Evolutionary conservation across 2,888 invertebrate genomes (phyloP).

Genomic region (Drosophila demipolita): DNA sequence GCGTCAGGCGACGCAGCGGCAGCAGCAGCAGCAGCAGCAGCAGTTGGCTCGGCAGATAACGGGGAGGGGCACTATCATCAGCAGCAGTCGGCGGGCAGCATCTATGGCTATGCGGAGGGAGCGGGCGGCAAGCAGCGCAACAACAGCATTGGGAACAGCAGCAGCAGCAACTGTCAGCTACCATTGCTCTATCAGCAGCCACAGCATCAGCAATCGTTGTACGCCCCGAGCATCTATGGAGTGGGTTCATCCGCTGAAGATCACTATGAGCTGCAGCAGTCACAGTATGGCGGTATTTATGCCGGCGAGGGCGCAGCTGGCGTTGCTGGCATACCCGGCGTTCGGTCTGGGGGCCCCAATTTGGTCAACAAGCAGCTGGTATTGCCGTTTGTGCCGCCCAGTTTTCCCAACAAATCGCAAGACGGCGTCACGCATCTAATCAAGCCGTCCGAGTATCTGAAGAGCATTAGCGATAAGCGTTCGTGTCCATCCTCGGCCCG

Average conservation of each 20-base stretch:
- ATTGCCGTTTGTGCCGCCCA: conserved; percentile 95
- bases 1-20: conserved; percentile 2
- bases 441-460: conserved; percentile 96
- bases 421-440: conserved; percentile 93
- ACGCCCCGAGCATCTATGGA: conserved; percentile 66
- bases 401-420: conserved; percentile 90
- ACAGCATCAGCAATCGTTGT: conserved; percentile 70
- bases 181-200: conserved; percentile 52
- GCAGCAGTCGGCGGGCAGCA: conserved; percentile 24
- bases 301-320: conserved; percentile 37
- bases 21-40: neutral
- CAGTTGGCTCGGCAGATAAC: conserved; percentile 19
- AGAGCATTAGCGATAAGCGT: conserved; percentile 90
- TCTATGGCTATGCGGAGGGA: conserved; percentile 67
- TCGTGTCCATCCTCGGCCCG: conserved; percentile 86
- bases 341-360: conserved; percentile 86
- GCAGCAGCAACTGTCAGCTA: conserved; percentile 49
- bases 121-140: conserved; percentile 45
- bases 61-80: conserved; percentile 48
- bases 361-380: conserved; percentile 94
- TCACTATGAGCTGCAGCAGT: conserved; percentile 83
- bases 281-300: conserved; percentile 77
- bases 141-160: conserved; percentile 42
- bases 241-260: conserved; percentile 80
- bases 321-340: conserved; percentile 59